Base-by-base conservation (phyloP, 2,113 vertebrate genomes). In the Podarcis cretensis region DNA sequence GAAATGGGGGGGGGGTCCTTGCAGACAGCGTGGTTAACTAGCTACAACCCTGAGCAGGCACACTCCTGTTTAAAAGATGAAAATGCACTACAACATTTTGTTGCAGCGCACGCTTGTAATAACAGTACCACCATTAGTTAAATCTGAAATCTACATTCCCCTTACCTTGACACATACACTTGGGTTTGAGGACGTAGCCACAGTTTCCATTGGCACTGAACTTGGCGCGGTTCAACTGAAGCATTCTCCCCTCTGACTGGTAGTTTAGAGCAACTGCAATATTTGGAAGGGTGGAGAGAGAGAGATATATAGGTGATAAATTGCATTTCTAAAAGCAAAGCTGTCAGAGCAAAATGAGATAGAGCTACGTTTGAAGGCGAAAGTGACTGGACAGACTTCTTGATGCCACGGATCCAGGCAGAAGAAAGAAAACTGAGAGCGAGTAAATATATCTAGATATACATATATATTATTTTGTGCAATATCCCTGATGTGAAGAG, bases 151-250 rank as follows among this genome's bases (percentile, higher is more conserved):
- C 6, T 3, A 6, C 78, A 3, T 12, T 37, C 25, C 27, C 30
- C 97, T 96, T 89, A 99, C 99, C 99, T 97, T 98, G 98, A 97
- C 97, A 98, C 98, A 99, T 98, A 96, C 98, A 98, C 87, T 85
- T 90, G 1, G 99, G 99, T 93, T 99, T 99, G 83, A 99, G 98
- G 91, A 98, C 97, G 32, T 99, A 99, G 92, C 99, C 99, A n/a
- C 98, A 99, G 92, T 97, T 98, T 68, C 98, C 98, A 1, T 99
- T 99, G 97, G 97, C 97, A 90, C 97, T 97, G 91, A 99, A 99
- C 95, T 99, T 99, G 95, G 99, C 99, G 85, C 98, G 90, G 97
- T 99, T 99, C 90, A 99, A 97, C 92, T 99, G 99, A 35, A 99
- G 97, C 92, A 99, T 98, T 3, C 99, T 97, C 23, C 99, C 99